A percentile compares a stretch with the other conserved stretches of the same genome.
These are phyloP conservation scores for Ophion costatus DNA, from an alignment of 2,888 invertebrate genomes.

Conservation along the genomic window DNA sequence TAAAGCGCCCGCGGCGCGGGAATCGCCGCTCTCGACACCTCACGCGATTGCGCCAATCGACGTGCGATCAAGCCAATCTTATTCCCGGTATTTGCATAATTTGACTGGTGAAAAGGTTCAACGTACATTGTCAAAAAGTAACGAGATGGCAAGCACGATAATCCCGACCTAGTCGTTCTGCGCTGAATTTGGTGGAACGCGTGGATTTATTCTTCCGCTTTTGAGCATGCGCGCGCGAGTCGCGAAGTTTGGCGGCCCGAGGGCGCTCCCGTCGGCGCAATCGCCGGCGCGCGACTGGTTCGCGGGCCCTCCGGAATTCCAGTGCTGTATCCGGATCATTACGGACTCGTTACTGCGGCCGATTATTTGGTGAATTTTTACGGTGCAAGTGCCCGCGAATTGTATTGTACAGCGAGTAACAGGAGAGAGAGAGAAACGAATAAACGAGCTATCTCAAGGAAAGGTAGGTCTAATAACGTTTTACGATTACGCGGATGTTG, in stretches of 20 bases:
- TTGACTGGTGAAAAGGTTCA: not conserved
- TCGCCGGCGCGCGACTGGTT: not conserved
- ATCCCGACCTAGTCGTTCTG: not conserved
- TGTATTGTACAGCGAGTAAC: not conserved
- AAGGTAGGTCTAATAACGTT: conserved; percentile 31
- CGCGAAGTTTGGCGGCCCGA: not conserved
- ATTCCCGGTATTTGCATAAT: not conserved
- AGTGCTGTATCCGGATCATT: conserved; percentile 13
- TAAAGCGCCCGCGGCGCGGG: too few relatives aligned
- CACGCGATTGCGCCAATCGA: too few relatives aligned
- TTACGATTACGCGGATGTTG: not conserved
- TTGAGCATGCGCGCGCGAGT: not conserved
- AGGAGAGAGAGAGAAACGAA: not conserved
- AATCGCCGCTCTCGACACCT: too few relatives aligned
- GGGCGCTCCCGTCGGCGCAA: not conserved
- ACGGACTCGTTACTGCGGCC: not conserved
- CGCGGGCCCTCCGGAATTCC: conserved; percentile 2
- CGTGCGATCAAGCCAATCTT: not conserved
- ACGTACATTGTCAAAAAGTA: too few relatives aligned
- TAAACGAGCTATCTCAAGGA: not conserved
- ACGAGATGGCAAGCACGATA: not conserved
- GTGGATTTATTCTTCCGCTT: not conserved
- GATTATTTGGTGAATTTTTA: conserved; percentile 37
- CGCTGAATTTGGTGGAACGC: not conserved
- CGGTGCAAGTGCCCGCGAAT: not conserved